Base-by-base conservation (phyloP, 2,113 vertebrate species). In the Laterallus jamaicensis region DNA sequence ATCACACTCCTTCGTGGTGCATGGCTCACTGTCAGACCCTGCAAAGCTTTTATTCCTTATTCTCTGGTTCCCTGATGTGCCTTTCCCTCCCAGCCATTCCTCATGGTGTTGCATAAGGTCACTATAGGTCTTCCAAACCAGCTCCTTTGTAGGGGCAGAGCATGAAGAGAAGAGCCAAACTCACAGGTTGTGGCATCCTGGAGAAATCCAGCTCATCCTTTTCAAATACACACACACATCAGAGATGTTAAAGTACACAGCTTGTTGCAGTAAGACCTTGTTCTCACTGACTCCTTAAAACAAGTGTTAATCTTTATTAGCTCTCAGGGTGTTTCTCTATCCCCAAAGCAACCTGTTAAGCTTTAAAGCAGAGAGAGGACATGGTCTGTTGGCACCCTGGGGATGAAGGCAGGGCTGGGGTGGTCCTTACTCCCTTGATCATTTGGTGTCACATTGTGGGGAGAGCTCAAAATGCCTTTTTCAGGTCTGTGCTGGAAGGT, bases 381-480 rank as follows among this genome's bases (percentile, higher is more conserved):
- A 0, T 35, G 44, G 76, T 44, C 28, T 63, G 44, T 71, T 8
- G 24, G 18, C 56, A 58, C 40, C 55, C 56, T 58, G 15, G 8
- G 18, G 24, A 39, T 15, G 22, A 50, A 70, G 79, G 68, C 47
- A 79, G 35, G 22, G 21, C 83, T 54, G 55, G 20, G 60, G 31
- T 44, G 52, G 7, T 10, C 58, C 26, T 24, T 8, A 28, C 66
- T 39, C 4, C 1, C 5, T 10, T 3, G 26, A 63, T 26, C 25
- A 3, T 47, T 75, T 42, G 63, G 22, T 42, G 59, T 29, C 20
- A 29, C 20, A 52, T 73, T 40, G 37, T 8, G 18, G 24, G 28
- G 50, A 74, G 59, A 37, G 88, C 35, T 54, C 50, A 52, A 80
- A 82, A 73, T 1, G 6, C 0, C 0, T 2, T 3, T 15, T 67